Evolutionary conservation across 1,140 invertebrate species (phyloP).

Genomic region (Macrosteles quadrilineatus): DNA sequence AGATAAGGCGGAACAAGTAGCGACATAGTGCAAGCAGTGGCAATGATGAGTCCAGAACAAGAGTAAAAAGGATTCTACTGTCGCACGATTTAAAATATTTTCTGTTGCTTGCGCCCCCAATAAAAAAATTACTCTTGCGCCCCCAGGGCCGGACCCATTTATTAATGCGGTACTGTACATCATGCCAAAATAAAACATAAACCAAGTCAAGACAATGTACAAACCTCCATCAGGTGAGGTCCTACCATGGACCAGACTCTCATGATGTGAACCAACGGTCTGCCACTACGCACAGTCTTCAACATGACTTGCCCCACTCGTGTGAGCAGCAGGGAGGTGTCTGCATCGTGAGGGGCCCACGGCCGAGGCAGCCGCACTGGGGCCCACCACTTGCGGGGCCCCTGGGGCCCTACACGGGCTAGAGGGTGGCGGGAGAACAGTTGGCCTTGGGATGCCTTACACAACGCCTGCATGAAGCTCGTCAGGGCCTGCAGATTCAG

Average conservation of each 20-base stretch:
- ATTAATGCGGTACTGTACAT: too few relatives aligned
- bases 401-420: slow-evolving; percentile 7
- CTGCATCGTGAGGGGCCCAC: slow-evolving; percentile 14
- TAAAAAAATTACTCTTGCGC: too few relatives aligned
- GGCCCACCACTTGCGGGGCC: slow-evolving; percentile 32
- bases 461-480: slow-evolving; percentile 77
- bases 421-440: slow-evolving; percentile 53
- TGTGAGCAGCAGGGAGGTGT: slow-evolving; percentile 59
- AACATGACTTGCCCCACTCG: slow-evolving; percentile 85
- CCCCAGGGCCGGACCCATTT: too few relatives aligned
- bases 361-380: slow-evolving; percentile 16
- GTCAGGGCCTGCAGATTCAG: slow-evolving; percentile 83
- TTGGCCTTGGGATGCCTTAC: slow-evolving; percentile 78
- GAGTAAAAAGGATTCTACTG: too few relatives aligned
- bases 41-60: too few relatives aligned
- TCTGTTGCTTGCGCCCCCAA: too few relatives aligned
- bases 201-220: too few relatives aligned
- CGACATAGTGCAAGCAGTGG: too few relatives aligned
- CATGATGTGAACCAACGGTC: slow-evolving; percentile 88
- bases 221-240: slow-evolving; percentile 87
- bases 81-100: too few relatives aligned
- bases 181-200: too few relatives aligned
- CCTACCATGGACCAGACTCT: slow-evolving; percentile 85
- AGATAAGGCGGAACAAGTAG: too few relatives aligned
- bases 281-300: slow-evolving; percentile 79